A percentile compares a stretch with the other conserved stretches of the same genome.
Evolutionary conservation across 2,113 vertebrate genomes (phyloP).

Genomic region (Candoia aspera): DNA sequence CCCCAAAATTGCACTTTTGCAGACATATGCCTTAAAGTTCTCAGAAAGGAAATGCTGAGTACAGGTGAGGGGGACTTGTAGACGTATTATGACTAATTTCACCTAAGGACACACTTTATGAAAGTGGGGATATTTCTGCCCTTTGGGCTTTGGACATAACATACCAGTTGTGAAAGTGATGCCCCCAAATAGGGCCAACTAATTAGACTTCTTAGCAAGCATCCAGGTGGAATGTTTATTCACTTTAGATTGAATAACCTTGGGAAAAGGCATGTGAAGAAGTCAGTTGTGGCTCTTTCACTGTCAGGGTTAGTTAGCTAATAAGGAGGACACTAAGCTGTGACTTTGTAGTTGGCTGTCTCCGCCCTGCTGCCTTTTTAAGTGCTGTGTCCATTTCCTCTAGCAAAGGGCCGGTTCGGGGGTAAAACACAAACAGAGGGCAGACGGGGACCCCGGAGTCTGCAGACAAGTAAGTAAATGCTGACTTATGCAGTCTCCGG

Average conservation of each 20-base stretch:
- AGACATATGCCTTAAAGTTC: slow-evolving; percentile 4
- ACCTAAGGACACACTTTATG: not conserved
- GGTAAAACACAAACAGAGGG: slow-evolving; percentile 25
- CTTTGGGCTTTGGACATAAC: not conserved
- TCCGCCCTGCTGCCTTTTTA: slow-evolving; percentile 46
- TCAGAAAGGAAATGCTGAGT: not conserved
- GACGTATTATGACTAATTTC: too few species aligned
- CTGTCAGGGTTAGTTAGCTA: not conserved
- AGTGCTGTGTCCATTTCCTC: slow-evolving; percentile 46
- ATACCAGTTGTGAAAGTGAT: not conserved
- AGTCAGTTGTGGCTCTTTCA: not conserved
- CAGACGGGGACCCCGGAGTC: slow-evolving; percentile 24
- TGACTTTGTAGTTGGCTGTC: slow-evolving; percentile 43
- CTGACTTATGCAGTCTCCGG: slow-evolving; percentile 19
- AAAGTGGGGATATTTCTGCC: not conserved
- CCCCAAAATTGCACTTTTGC: slow-evolving; percentile 24
- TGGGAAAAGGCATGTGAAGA: not conserved
- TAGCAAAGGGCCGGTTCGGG: slow-evolving; percentile 45
- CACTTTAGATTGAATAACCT: not conserved
- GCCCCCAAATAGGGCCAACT: not conserved
- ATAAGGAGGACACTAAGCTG: slow-evolving; percentile 25
- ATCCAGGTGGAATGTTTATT: not conserved
- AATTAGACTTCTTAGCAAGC: not conserved
- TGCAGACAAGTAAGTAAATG: not conserved
- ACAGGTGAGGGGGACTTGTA: not conserved